phyloP scores from a whole-genome alignment of 53 echinoderm and acorn worm genomes.

The Pentamera pediparva region DNA sequence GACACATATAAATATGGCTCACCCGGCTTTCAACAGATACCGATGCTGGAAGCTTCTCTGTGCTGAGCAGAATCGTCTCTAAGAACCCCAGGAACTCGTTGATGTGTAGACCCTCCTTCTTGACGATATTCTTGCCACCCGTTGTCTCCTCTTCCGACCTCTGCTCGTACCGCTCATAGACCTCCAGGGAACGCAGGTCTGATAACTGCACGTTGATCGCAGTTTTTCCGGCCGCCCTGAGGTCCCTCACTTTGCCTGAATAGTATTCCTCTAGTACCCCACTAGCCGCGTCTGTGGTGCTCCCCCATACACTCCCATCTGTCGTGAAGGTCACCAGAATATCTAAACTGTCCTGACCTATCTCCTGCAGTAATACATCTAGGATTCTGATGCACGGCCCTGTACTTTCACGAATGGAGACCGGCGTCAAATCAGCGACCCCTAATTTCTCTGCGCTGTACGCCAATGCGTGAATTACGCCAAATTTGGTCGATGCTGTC shows the following conservation, averaged over 20 bases:
- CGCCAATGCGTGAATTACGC: slow-evolving; percentile 17
- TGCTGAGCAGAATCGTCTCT: slow-evolving; percentile 42
- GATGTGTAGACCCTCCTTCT: slow-evolving; percentile 53
- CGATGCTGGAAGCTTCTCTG: slow-evolving; percentile 39
- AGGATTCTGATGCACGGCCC: slow-evolving; percentile 7
- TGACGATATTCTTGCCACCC: slow-evolving; percentile 29
- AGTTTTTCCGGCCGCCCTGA: slow-evolving; percentile 48
- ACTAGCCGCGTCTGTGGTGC: slow-evolving; percentile 60
- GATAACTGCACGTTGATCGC: slow-evolving; percentile 68
- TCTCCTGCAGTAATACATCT: slow-evolving; percentile 39
- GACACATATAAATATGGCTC: slow-evolving; percentile 3
- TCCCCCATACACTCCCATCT: slow-evolving; percentile 53
- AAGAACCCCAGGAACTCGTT: slow-evolving; percentile 68
- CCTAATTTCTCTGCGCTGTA: not conserved
- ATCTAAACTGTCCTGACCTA: slow-evolving; percentile 52
- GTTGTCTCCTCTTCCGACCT: slow-evolving; percentile 3
- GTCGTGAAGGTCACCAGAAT: slow-evolving; percentile 62
- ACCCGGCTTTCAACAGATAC: slow-evolving; percentile 83
- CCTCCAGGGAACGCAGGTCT: slow-evolving; percentile 57
- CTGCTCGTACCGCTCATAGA: slow-evolving; percentile 23
- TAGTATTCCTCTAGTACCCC: slow-evolving; percentile 48
- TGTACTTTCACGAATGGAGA: slow-evolving; percentile 1
- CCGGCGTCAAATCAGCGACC: not conserved
- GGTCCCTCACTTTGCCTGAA: slow-evolving; percentile 50
- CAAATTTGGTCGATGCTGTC: slow-evolving; percentile 6